Evolutionary conservation across 2,888 invertebrate genomes (phyloP), one percentile per base, ranked within the genome.

Genomic region (Schizotus pectinicornis): DNA sequence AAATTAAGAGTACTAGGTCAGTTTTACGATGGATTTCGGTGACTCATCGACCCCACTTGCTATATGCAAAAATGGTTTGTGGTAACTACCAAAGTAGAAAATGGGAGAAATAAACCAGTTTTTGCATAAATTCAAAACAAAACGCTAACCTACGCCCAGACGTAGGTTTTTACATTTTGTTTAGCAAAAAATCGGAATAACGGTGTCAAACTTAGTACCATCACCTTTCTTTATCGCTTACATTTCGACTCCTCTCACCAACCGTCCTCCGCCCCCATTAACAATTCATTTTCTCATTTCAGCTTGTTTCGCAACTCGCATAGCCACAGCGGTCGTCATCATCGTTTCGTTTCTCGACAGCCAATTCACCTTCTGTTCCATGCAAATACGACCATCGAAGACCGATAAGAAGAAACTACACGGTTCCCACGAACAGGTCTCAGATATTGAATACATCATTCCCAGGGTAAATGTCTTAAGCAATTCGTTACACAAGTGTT

Each of bases 361-460:
- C 61, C 82, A 83, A 70, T 77, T 82, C 42, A 76, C 81, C 36
- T 82, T 80, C 70, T 83, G 82, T 70, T 81, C 81, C 30, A 79
- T 81, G 74, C 80, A 81, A 68, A 72, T 73, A 43, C 65, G 72
- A 52, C 67, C 72, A 38, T 70, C 69, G 53, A 68, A 65, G 45
- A 74, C 58, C 49, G 64, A 64, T 41, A 67, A 68, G 37, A 69
- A 68, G 59, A 59, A 66, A 51, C 52, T 59, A 39, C 68, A 67
- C 47, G 75, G 77, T 58, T 78, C 79, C 48, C 80, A 79, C 68
- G 80, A 80, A 67, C 80, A 80, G 68, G 78, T 81, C 45, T 79
- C 81, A 7, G 83, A 83, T 70, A 81, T 81, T 60, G 83, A 83
- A 71, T 83, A 83, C 73, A 82, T 83, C 64, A 81, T 83, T 67